Evolutionary conservation across 2,113 vertebrate genomes (phyloP).

Genomic region (Desmodus rotundus): DNA sequence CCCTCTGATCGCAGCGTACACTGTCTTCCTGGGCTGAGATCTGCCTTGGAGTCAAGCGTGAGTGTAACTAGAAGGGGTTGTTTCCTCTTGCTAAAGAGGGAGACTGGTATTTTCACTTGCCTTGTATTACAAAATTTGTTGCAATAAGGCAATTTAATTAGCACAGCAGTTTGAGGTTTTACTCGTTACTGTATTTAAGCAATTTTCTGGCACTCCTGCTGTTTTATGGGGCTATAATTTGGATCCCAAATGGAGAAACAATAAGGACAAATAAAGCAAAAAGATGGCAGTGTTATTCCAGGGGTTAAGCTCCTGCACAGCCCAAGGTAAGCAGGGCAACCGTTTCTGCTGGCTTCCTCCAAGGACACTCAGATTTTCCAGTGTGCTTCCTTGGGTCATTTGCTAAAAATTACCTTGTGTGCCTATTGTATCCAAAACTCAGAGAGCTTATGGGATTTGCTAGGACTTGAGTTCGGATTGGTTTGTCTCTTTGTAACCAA

Average conservation of each 20-base stretch:
- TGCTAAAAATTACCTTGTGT: not conserved
- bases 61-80: not conserved
- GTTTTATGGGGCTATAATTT: constrained; percentile 76
- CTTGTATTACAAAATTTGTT: constrained; percentile 70
- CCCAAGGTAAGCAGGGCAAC: not conserved
- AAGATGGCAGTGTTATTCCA: constrained; percentile 59
- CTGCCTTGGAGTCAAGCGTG: not conserved
- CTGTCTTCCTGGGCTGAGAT: not conserved
- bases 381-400: not conserved
- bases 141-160: constrained; percentile 75
- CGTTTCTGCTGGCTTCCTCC: not conserved
- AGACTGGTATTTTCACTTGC: constrained; percentile 68
- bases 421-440: not conserved
- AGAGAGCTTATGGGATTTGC: not conserved
- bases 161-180: constrained; percentile 69
- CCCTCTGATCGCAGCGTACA: not conserved
- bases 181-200: constrained; percentile 76
- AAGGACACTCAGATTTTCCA: not conserved
- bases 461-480: not conserved
- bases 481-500: not conserved
- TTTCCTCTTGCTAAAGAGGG: not conserved
- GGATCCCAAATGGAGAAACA: constrained; percentile 72
- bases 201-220: constrained; percentile 68
- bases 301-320: constrained; percentile 40
- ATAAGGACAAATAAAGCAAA: constrained; percentile 68